Evolutionary conservation across 2,113 vertebrate species (phyloP).

Genomic region (Carassius auratus): DNA sequence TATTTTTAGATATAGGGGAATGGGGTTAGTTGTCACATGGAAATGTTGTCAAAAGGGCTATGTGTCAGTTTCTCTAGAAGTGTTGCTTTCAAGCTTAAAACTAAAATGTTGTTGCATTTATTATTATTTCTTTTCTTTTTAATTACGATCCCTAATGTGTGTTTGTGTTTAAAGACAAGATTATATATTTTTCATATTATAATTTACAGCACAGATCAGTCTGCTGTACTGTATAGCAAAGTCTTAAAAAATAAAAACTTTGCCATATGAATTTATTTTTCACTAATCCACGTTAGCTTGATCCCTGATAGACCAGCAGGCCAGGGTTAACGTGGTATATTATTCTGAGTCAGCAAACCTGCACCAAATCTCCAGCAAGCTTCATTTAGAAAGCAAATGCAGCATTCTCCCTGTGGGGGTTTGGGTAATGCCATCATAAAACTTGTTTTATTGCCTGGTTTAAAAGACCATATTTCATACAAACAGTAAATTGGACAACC

Average conservation of each 20-base stretch:
- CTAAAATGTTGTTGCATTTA: background rate
- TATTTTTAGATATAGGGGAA: background rate
- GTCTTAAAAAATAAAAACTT: background rate
- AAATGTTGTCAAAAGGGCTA: background rate
- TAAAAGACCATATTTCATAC: slow-evolving; percentile 61
- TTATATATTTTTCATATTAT: background rate
- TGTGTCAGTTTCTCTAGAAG: background rate
- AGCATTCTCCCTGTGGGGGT: slow-evolving; percentile 56
- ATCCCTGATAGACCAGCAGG: background rate
- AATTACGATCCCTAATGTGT: background rate
- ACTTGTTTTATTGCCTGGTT: slow-evolving; percentile 60
- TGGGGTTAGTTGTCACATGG: background rate
- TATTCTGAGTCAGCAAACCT: slow-evolving; percentile 52
- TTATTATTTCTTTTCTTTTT: background rate
- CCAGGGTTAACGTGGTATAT: slow-evolving; percentile 30
- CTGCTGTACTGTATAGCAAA: background rate
- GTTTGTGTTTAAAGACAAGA: background rate
- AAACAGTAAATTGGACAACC: slow-evolving; percentile 52
- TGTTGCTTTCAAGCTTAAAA: background rate
- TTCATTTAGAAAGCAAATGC: slow-evolving; percentile 58
- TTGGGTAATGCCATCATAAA: slow-evolving; percentile 61
- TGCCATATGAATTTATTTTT: background rate
- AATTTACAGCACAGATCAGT: background rate
- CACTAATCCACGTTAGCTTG: slow-evolving; percentile 10
- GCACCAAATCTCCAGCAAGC: slow-evolving; percentile 34